Conservation (phyloP, 2,888 invertebrate genomes). For the Heliconius aoede region DNA sequence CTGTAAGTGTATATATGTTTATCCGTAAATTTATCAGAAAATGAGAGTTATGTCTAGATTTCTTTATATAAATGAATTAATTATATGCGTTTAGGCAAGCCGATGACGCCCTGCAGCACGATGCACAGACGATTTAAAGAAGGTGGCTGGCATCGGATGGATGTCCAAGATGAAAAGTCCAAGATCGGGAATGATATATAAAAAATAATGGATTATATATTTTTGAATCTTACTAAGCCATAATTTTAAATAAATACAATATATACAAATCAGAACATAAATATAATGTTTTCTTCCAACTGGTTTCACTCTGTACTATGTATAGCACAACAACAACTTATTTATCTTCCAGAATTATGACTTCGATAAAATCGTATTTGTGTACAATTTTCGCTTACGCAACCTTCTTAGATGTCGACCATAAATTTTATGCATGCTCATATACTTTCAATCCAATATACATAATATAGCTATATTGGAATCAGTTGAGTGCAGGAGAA, state of each 20-base stretch:
- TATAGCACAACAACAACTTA: slow-evolving; percentile 20
- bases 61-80: too few species aligned
- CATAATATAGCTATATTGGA: slow-evolving; percentile 14
- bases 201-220: too few species aligned
- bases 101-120: too few species aligned
- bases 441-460: slow-evolving; percentile 27
- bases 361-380: slow-evolving; percentile 35
- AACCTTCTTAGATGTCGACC: slow-evolving; percentile 8
- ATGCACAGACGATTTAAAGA: too few species aligned
- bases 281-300: background rate
- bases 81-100: too few species aligned
- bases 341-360: slow-evolving; percentile 30
- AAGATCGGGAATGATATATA: too few species aligned
- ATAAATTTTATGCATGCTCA: slow-evolving; percentile 31
- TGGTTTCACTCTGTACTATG: background rate
- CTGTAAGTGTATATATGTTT: background rate
- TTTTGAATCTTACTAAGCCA: too few species aligned
- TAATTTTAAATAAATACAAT: too few species aligned
- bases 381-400: slow-evolving; percentile 30
- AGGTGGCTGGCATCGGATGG: too few species aligned
- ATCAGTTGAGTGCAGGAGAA: background rate
- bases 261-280: background rate
- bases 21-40: background rate
- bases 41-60: too few species aligned
- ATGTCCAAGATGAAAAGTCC: too few species aligned